A percentile compares a stretch with the other conserved stretches of the same genome.
Evolutionary conservation across 2,113 vertebrate genomes (phyloP).

Genomic region (Nannospalax galili): DNA sequence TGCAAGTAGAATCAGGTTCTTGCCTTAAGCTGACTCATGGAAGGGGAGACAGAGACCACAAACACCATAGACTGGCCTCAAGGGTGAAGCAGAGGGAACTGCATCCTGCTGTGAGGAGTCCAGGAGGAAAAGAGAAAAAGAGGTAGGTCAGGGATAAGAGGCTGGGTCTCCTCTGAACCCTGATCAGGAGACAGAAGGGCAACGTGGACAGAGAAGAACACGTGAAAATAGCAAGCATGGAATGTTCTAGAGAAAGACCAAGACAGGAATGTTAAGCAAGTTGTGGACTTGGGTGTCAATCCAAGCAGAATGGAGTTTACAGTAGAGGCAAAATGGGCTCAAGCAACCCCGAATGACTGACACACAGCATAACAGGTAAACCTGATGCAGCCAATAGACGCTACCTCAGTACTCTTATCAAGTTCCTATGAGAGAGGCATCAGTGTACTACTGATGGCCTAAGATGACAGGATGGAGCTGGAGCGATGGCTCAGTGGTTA

Average conservation of each 20-base stretch:
- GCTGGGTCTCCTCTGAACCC: background rate
- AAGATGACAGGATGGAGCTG: no score
- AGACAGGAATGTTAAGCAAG: background rate
- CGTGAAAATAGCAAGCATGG: background rate
- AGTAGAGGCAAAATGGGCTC: background rate
- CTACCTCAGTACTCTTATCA: background rate
- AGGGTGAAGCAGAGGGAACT: background rate
- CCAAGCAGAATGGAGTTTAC: background rate
- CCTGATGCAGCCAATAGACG: fast-evolving
- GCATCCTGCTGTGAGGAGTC: background rate
- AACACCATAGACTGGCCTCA: no score
- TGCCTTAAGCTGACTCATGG: background rate
- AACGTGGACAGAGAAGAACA: background rate
- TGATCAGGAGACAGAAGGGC: background rate
- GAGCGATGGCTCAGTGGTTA: no score
- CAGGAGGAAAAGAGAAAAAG: no score
- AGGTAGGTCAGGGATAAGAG: no score
- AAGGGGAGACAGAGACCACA: fast-evolving
- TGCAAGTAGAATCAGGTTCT: background rate
- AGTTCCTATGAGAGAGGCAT: background rate
- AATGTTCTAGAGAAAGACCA: background rate
- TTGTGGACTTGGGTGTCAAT: fast-evolving
- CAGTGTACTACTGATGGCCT: background rate
- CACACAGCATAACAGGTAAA: fast-evolving
- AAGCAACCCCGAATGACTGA: background rate